A percentile compares a stretch with the other conserved stretches of the same genome.
phyloP scores from a whole-genome alignment of 2,797 vertebrate species.

The Anabacerthia variegaticeps region DNA sequence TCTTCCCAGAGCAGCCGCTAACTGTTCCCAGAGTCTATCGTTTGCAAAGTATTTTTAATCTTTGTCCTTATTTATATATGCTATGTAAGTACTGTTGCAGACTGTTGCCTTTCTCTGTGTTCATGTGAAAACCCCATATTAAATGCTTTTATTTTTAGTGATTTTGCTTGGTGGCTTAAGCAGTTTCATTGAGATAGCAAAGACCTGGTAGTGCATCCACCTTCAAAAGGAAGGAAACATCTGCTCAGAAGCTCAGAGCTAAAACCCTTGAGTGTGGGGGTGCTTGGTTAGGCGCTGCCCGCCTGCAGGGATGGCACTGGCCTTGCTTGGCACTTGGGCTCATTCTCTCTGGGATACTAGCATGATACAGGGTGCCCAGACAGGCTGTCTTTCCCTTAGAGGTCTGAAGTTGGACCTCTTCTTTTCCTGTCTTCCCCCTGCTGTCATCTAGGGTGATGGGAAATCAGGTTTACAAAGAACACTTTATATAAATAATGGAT shows the following conservation, averaged over 20 bases:
- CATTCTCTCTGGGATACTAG: not conserved
- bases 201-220: not conserved
- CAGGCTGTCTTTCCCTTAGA: not conserved
- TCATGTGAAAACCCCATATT: slow-evolving; percentile 57
- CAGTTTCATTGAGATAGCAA: not conserved
- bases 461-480: slow-evolving; percentile 66
- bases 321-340: not conserved
- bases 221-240: not conserved
- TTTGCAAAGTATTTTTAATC: slow-evolving; percentile 59
- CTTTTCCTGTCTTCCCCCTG: slow-evolving; percentile 40
- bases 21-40: slow-evolving; percentile 27
- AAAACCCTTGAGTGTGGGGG: not conserved
- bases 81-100: slow-evolving; percentile 34
- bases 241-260: not conserved
- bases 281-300: not conserved
- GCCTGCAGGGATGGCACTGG: not conserved
- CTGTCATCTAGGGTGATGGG: slow-evolving; percentile 53
- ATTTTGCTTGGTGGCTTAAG: not conserved
- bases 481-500: slow-evolving; percentile 73
- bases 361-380: not conserved
- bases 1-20: slow-evolving; percentile 48
- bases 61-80: slow-evolving; percentile 61
- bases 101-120: slow-evolving; percentile 39
- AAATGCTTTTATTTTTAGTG: slow-evolving; percentile 70
- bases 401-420: slow-evolving; percentile 27